Conservation (phyloP, 2,113 vertebrate species). For the Thalassarche chlororhynchos region DNA sequence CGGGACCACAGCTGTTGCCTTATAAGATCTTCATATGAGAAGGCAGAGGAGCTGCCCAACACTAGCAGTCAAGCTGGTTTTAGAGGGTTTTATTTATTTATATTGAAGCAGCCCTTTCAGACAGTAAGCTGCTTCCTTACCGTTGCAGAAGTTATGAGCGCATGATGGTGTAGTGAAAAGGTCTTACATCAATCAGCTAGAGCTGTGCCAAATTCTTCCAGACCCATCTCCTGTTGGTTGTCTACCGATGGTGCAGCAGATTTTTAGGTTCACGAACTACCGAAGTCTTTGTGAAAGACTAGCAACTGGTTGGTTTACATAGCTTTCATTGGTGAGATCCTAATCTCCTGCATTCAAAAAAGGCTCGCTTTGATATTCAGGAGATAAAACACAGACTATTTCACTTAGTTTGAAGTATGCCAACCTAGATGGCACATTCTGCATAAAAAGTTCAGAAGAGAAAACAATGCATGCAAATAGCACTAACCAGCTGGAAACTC, state of each 20-base stretch:
- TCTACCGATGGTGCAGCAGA: neutral
- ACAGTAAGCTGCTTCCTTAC: neutral
- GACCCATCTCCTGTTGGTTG: neutral
- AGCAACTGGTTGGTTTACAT: neutral
- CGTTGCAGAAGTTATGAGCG: neutral
- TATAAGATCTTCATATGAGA: neutral
- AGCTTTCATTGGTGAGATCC: neutral
- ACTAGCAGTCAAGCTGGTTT: slow-evolving; percentile 16
- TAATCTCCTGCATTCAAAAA: neutral
- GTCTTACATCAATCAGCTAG: neutral
- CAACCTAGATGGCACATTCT: neutral
- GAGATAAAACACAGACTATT: neutral
- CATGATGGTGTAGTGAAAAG: neutral
- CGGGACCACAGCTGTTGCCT: neutral
- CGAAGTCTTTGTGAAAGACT: neutral
- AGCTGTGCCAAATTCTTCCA: neutral
- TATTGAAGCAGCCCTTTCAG: neutral
- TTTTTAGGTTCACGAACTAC: neutral
- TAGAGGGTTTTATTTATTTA: neutral
- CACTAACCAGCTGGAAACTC: neutral
- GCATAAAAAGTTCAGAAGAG: neutral
- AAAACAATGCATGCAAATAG: neutral
- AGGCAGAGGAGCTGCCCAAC: neutral
- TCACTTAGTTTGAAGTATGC: neutral
- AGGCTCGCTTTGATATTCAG: neutral